A percentile compares a stretch with the other conserved stretches of the same genome.
These are phyloP conservation scores for Parapsyche elsis DNA, from an alignment of 1,140 invertebrate species.

Conservation along the genomic window DNA sequence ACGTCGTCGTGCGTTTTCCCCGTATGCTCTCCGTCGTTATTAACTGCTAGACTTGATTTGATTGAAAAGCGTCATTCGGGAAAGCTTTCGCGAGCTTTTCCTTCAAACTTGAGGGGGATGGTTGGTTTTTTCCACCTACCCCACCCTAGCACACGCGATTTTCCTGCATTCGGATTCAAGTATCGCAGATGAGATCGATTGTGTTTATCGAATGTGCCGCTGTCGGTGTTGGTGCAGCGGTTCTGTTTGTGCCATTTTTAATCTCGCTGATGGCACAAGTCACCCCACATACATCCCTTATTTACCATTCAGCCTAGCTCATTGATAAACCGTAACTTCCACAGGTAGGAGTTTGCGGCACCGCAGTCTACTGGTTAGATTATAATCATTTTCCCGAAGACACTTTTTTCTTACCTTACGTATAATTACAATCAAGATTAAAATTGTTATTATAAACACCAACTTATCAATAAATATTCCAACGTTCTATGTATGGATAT, in stretches of 20 bases:
- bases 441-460: too few relatives aligned
- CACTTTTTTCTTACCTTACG: too few relatives aligned
- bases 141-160: too few relatives aligned
- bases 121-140: background rate
- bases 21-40: background rate
- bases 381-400: background rate
- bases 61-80: constrained; percentile 18
- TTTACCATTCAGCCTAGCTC: constrained; percentile 49
- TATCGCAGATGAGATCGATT: constrained; percentile 11
- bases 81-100: constrained; percentile 21
- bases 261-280: constrained; percentile 52
- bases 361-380: background rate
- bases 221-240: background rate
- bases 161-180: too few relatives aligned
- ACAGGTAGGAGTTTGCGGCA: constrained; percentile 17
- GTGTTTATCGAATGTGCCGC: constrained; percentile 23
- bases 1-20: background rate
- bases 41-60: constrained; percentile 5
- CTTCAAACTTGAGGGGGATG: background rate
- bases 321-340: constrained; percentile 51
- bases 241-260: constrained; percentile 49
- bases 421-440: too few relatives aligned
- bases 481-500: too few relatives aligned
- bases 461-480: too few relatives aligned
- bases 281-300: constrained; percentile 47